Evolutionary conservation across 2,888 invertebrate genomes (phyloP), one percentile per base, ranked within the genome.

Genomic region (Elegia similella): DNA sequence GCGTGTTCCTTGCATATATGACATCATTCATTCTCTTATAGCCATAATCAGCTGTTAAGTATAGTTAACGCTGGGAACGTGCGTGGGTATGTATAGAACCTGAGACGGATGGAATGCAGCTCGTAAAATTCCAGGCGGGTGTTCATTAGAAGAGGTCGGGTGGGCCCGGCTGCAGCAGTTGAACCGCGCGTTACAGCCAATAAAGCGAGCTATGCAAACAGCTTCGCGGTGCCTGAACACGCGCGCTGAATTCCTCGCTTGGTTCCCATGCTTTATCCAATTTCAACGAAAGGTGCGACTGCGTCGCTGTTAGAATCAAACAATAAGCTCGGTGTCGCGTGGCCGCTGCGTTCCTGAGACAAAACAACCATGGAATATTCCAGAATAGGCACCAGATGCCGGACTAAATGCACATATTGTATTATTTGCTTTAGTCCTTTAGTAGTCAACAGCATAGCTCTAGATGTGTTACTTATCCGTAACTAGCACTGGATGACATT

Each of bases 191-290:
- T 86, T 83, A 82, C 86, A 85, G 86, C 82, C 80, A 85, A 90
- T 90, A 90, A 91, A 90, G 83, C 81, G 79, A 87, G 81, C 88
- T 83, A 90, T 89, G 87, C 88, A 85, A 88, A 88, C 86, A 86
- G 78, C 77, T 76, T 73, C 76, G 71, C 15, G 75, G 78, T 38
- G 38, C 38, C 38, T 38, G 38, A 34, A 76, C 74, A 78, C 78
- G 80, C 76, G 73, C 78, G 79, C 80, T 83, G 84, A 82, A 88
- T 87, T 88, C 89, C 88, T 72, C 75, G 68, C 73, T 76, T 71
- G 69, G 86, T 90, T 90, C 91, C 88, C 90, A 90, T 82, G 88
- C 82, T 86, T 86, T 88, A 88, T 90, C 87, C 87, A 81, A 88
- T 89, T 90, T 88, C 89, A 88, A 79, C 80, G 82, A 84, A 80